These are phyloP conservation scores for Athalia rosae DNA, from an alignment of 2,888 invertebrate species.

Conservation along the genomic window DNA sequence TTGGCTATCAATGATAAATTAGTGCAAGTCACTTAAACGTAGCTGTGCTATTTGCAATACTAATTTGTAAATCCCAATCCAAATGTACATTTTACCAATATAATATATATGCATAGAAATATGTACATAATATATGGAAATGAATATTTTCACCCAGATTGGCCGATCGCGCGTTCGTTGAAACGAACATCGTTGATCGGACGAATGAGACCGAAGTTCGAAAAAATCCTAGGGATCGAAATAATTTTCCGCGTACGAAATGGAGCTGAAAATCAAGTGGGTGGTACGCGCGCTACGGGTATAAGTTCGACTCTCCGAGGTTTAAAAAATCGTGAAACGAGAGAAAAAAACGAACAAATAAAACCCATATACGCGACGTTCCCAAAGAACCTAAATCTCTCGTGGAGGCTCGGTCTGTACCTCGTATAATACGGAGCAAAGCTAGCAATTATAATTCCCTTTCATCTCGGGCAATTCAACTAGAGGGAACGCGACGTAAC, in stretches of 20 bases:
- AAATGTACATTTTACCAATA: neutral
- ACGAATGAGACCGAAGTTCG: too few relatives aligned
- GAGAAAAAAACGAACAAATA: neutral
- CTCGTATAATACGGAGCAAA: conserved; percentile 19
- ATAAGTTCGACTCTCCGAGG: neutral
- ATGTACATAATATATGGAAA: too few relatives aligned
- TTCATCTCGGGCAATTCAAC: conserved; percentile 25
- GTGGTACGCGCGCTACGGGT: too few relatives aligned
- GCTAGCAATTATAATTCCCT: conserved; percentile 39
- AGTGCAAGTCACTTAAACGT: conserved; percentile 35
- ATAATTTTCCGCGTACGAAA: too few relatives aligned
- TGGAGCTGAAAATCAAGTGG: too few relatives aligned
- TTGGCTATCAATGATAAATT: conserved; percentile 27
- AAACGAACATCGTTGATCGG: too few relatives aligned
- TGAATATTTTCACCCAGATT: too few relatives aligned
- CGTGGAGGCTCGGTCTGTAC: neutral
- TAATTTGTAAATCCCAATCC: neutral
- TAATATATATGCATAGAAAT: too few relatives aligned
- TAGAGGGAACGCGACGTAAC: conserved; percentile 27
- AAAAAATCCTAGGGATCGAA: too few relatives aligned
- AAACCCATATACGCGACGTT: conserved; percentile 8
- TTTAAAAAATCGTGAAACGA: neutral
- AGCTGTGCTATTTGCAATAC: neutral
- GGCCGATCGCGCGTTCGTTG: too few relatives aligned
- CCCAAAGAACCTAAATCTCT: conserved; percentile 3